These are phyloP conservation scores for Hippolais icterina DNA, from an alignment of 2,113 vertebrate genomes.

Conservation along the genomic window DNA sequence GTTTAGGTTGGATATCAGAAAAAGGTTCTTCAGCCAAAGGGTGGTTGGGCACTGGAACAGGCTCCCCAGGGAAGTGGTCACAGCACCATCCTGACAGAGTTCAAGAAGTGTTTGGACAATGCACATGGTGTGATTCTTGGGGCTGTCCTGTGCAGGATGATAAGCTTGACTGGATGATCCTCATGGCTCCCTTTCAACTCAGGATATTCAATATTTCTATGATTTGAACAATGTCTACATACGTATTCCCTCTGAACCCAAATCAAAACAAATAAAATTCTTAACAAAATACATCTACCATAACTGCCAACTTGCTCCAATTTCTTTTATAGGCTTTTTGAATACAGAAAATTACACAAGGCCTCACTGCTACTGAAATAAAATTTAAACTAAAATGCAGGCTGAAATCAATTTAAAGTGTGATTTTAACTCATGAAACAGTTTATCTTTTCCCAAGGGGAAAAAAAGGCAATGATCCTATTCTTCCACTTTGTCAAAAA, in stretches of 20 bases:
- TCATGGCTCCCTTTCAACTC: neutral
- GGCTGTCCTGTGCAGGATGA: neutral
- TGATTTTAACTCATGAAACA: neutral
- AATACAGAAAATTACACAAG: constrained; percentile 50
- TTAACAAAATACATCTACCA: neutral
- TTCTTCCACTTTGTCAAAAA: neutral
- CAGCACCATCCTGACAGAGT: neutral
- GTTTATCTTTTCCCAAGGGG: neutral
- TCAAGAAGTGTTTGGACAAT: neutral
- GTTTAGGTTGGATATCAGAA: neutral
- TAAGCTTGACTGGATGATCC: neutral
- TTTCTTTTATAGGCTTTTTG: constrained; percentile 60
- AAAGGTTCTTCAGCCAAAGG: neutral
- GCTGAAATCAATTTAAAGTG: constrained; percentile 20
- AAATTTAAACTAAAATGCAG: constrained; percentile 46
- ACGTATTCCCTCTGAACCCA: neutral
- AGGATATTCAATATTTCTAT: neutral
- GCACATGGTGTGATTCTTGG: neutral
- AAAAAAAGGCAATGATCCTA: neutral
- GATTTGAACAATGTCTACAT: neutral
- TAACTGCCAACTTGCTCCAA: neutral
- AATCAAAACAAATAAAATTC: neutral
- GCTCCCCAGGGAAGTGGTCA: neutral
- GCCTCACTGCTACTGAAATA: constrained; percentile 42
- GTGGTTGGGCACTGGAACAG: neutral